Percentiles rank a stretch among this genome's conserved stretches.
Evolutionary conservation across 2,888 invertebrate genomes (phyloP).

Genomic region (Hemithea aestivaria): DNA sequence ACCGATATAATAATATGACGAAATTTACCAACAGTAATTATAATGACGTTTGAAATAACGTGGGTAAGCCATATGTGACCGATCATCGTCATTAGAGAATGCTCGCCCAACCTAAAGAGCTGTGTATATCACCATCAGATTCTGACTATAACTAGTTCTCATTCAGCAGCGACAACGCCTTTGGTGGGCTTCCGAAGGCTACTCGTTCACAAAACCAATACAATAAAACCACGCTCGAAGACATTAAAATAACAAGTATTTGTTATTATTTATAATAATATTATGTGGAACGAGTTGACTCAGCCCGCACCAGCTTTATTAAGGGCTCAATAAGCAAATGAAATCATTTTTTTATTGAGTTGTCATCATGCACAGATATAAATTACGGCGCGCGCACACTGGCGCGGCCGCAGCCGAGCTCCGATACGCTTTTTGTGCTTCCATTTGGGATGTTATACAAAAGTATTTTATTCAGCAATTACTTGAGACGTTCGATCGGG

Average conservation of each 20-base stretch:
- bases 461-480: conserved; percentile 78
- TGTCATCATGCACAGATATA: conserved; percentile 75
- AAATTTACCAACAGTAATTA: conserved; percentile 50
- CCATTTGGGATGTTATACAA: conserved; percentile 73
- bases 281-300: conserved; percentile 50
- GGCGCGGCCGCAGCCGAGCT: conserved; percentile 35
- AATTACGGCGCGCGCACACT: conserved; percentile 60
- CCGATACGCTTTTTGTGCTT: conserved; percentile 64
- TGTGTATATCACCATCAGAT: too few relatives aligned
- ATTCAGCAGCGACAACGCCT: conserved; percentile 37
- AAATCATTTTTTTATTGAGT: conserved; percentile 79
- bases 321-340: conserved; percentile 79
- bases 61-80: too few relatives aligned
- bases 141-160: too few relatives aligned
- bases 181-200: conserved; percentile 54
- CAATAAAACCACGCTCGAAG: conserved; percentile 37
- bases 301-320: conserved; percentile 63
- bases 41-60: conserved; percentile 42
- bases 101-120: too few relatives aligned
- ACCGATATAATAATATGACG: conserved; percentile 49
- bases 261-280: conserved; percentile 68
- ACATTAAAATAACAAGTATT: conserved; percentile 61
- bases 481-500: conserved; percentile 72
- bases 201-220: conserved; percentile 30
- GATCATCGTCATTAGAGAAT: too few relatives aligned